A percentile compares a stretch with the other conserved stretches of the same genome.
These are phyloP conservation scores for Sebastes fasciatus DNA, from an alignment of 2,113 vertebrate species.

Conservation along the genomic window DNA sequence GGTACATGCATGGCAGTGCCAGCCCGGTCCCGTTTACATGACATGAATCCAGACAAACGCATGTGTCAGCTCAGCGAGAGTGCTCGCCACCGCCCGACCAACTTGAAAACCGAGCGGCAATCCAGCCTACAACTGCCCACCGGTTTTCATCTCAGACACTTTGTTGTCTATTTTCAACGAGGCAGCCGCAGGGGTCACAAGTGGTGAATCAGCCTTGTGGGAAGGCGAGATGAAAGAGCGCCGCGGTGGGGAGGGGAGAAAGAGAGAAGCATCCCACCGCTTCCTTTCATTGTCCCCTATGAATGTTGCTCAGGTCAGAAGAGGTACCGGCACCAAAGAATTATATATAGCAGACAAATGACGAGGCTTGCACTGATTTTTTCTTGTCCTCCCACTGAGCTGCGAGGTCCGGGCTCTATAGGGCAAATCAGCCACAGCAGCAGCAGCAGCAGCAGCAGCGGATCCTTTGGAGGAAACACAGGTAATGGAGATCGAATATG, in stretches of 20 bases:
- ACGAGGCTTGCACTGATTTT: conserved; percentile 47
- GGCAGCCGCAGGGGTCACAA: conserved; percentile 68
- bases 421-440: conserved; percentile 56
- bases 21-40: neutral
- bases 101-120: conserved; percentile 45
- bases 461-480: conserved; percentile 39
- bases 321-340: conserved; percentile 48
- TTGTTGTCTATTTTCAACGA: conserved; percentile 79
- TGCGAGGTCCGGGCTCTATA: conserved; percentile 37
- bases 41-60: conserved; percentile 32
- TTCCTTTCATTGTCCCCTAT: conserved; percentile 74
- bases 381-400: conserved; percentile 61
- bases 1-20: neutral
- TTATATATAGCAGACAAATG: conserved; percentile 72
- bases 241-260: conserved; percentile 50
- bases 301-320: conserved; percentile 68
- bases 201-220: conserved; percentile 79
- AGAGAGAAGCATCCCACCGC: conserved; percentile 66
- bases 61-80: conserved; percentile 45
- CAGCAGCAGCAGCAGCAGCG: conserved; percentile 43
- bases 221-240: conserved; percentile 75
- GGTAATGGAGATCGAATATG: conserved; percentile 43
- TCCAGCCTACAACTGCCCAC: conserved; percentile 58
- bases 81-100: conserved; percentile 29
- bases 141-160: conserved; percentile 75